Base-by-base conservation (phyloP, 2,888 invertebrate genomes). In the Omphaloscelis lunosa region DNA sequence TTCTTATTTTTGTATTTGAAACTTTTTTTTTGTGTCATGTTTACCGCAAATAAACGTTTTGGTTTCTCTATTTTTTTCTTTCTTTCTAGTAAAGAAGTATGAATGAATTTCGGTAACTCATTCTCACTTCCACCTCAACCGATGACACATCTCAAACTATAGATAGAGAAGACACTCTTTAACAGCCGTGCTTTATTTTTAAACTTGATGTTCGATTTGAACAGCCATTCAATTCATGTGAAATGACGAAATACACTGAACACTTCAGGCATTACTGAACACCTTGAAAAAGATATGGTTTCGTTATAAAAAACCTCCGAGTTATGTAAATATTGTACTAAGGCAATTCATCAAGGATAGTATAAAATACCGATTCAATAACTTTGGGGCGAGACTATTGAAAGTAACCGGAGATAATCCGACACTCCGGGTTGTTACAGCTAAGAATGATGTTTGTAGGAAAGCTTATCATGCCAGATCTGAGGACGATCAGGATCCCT, bases 341-440 rank as follows among this genome's bases (percentile, higher is more conserved):
- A 77, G 20, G n/a, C 41, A n/a, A 15, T 65, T 65, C 39, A 56
- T 77, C 15, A 61, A 23, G 27, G n/a, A 61, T 61, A 20, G n/a
- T 51, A 75, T 41, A 53, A 72, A 80, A 71, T 53, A 20, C 5
- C 17, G 11, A 62, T 53, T 72, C 27, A 62, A 61, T 61, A 71
- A 53, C 80, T 61, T 53, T 77, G 34, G 5, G 11, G 34, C 1
- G 39, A 20, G 61, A 56, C 39, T 62, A 39, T 72, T 72, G 72
- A 29, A 80, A 59, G 15, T 53, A 39, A 48, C 34, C 20, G 80
- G 8, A 56, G 34, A 62, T 80, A 62, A 77, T 80, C 45, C 27
- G 23, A 62, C 45, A 53, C 61, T 71, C 23, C 15, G 3, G 53
- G 61, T 45, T 45, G 12, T 56, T 56, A 56, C 5, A 56, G 53